Base-by-base conservation (phyloP, 1,140 invertebrate genomes). In the Leptestheria dahalacensis region DNA sequence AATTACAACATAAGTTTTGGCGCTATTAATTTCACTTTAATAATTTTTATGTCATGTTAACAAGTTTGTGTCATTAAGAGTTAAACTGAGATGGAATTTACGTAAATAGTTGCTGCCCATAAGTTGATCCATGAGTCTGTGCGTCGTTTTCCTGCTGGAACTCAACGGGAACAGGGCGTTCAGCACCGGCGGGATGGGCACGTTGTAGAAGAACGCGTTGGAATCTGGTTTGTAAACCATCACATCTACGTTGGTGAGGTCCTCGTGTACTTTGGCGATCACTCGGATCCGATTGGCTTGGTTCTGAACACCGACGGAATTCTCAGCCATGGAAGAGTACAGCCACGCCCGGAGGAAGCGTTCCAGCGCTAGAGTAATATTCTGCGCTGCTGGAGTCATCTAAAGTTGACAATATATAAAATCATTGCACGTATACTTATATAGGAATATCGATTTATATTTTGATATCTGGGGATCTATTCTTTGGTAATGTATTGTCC, bases 121-220 rank as follows among this genome's bases (percentile, higher is more conserved):
- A 20, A 55, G 33, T 4, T 28, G 23, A 12, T 55, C 53, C 24
- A 41, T 55, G 6, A 55, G 33, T 1, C 26, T 11, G n/a, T 55
- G 26, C 24, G 21, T 26, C 2, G 33, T 21, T 1, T 20, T 29
- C 2, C 53, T 55, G 20, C 33, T 29, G 4, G 53, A 26, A 18
- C 28, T 55, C 26, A 55, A 3, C 26, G 53, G 53, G 53, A 55
- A 55, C 15, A 55, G 6, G 9, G 33, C 26, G 20, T 55, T 55
- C 25, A 18, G 25, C n/a, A 33, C 33, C 3, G n/a, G 26, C 2
- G 23, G 33, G 33, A 55, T 26, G 15, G 53, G 53, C 20, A 55
- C 15, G 9, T 55, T 20, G 21, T 33, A 20, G 53, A 55, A 55
- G 4, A 55, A 55, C 15, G 26, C 33, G 53, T 55, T 55, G 18